Conservation (phyloP, 2,113 vertebrate species). For the Caranx melampygus region DNA sequence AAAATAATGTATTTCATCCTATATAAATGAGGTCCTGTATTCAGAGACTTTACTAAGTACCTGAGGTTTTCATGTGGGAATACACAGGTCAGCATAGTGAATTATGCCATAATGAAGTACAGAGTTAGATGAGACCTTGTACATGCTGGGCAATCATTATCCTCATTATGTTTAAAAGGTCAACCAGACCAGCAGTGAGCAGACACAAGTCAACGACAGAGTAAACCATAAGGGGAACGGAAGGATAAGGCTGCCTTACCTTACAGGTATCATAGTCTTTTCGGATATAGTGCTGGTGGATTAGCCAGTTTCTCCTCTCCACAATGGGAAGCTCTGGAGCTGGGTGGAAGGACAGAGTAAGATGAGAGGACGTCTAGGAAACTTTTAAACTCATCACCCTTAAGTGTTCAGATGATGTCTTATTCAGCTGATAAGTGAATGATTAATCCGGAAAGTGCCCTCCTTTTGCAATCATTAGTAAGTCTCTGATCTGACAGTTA, state of each 20-base stretch:
- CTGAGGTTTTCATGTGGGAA: slow-evolving; percentile 12
- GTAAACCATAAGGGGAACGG: background rate
- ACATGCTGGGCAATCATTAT: slow-evolving; percentile 13
- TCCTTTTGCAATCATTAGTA: slow-evolving; percentile 44
- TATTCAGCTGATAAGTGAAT: slow-evolving; percentile 43
- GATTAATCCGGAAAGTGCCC: slow-evolving; percentile 51
- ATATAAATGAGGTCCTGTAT: background rate
- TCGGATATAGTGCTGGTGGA: slow-evolving; percentile 94
- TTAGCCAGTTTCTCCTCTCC: slow-evolving; percentile 96
- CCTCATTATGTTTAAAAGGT: slow-evolving; percentile 19
- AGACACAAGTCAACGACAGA: background rate
- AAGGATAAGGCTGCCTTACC: slow-evolving; percentile 80
- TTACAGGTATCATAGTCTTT: slow-evolving; percentile 97
- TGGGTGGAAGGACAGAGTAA: slow-evolving; percentile 65
- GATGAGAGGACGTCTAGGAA: background rate
- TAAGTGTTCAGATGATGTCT: slow-evolving; percentile 30
- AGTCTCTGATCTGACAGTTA: slow-evolving; percentile 61
- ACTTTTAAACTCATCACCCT: slow-evolving; percentile 17
- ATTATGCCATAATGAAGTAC: slow-evolving; percentile 7
- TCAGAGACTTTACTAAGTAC: slow-evolving; percentile 17
- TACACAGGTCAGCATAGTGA: slow-evolving; percentile 3
- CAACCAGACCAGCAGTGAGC: slow-evolving; percentile 11
- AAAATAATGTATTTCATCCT: slow-evolving; percentile 9
- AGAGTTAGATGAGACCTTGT: background rate
- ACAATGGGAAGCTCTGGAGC: slow-evolving; percentile 90